A percentile compares a stretch with the other conserved stretches of the same genome.
These are phyloP conservation scores for Cataglyphis livida DNA, from an alignment of 2,888 invertebrate genomes.

Conservation along the genomic window DNA sequence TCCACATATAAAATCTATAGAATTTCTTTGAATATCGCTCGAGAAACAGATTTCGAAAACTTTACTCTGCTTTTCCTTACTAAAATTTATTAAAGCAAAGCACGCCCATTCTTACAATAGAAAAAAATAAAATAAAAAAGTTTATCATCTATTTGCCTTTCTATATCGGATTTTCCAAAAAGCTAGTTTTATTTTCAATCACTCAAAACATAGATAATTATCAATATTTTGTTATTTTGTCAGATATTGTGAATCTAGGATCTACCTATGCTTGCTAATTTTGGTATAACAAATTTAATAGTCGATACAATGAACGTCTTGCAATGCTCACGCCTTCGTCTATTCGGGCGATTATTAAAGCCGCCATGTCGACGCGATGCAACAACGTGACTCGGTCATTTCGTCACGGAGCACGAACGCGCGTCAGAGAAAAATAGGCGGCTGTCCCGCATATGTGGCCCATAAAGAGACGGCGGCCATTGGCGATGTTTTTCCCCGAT, in stretches of 20 bases:
- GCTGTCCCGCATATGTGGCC: constrained; percentile 48
- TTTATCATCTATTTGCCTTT: background rate
- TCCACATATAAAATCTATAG: background rate
- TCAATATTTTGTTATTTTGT: background rate
- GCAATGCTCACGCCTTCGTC: background rate
- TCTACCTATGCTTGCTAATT: background rate
- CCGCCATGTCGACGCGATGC: constrained; percentile 40
- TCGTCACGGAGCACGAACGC: constrained; percentile 47
- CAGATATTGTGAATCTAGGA: background rate
- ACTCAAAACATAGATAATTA: background rate
- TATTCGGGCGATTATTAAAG: constrained; percentile 12
- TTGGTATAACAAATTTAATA: background rate
- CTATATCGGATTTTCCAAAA: background rate
- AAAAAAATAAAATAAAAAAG: background rate
- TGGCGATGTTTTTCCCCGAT: constrained; percentile 71
- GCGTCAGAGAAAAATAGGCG: constrained; percentile 55
- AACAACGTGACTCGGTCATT: constrained; percentile 41
- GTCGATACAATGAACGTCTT: too few relatives aligned
- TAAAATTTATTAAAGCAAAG: background rate
- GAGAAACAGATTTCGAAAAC: background rate
- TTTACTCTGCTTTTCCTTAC: background rate
- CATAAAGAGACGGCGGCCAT: constrained; percentile 66
- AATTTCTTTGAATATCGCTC: background rate
- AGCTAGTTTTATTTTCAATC: background rate
- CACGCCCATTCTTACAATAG: background rate